Evolutionary conservation across 2,797 vertebrate genomes (phyloP), one percentile per base, ranked within the genome.

Genomic region (Phataginus tetradactyla): DNA sequence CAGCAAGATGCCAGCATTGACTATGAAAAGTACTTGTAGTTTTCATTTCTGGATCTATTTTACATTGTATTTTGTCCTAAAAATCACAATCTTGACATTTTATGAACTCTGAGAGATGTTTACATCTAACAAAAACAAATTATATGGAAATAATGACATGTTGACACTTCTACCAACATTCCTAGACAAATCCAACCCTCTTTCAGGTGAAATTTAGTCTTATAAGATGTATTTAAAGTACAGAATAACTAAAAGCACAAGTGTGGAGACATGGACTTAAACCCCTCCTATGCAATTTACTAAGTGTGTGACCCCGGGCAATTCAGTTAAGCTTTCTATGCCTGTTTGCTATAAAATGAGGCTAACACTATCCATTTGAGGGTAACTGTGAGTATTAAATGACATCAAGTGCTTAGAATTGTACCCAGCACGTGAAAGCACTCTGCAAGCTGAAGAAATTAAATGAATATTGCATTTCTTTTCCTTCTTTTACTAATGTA

Each of bases 11-110:
- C 34, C 45, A 77, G 29, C n/a, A 21, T 29, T 81, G 63, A 86
- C 69, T 23, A 96, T 75, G 5, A 86, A 94, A 45, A 27, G 14
- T 9, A 78, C n/a, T 77, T 77, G 29, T n/a, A 63, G 59, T 63
- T 93, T 88, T 77, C 55, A 86, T 64, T 93, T 83, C 69, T 72
- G 49, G 15, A 71, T 59, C 75, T 78, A 78, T 63, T 63, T 83
- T 42, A 71, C 23, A 87, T 29, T 53, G 29, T 71, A 53, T 55
- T 84, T 85, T 59, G 86, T 14, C 15, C 59, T 90, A 51, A 93
- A 90, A 87, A 51, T 77, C 21, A 86, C 14, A 18, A 90, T 78
- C 25, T 78, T 92, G 37, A 92, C 23, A 55, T 87, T 93, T 94
- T 59, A 78, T 39, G 39, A 37, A 79, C 90, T 61, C 37, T 86